phyloP scores from a whole-genome alignment of 2,888 invertebrate genomes.

The Lasioglossum zephyrum region DNA sequence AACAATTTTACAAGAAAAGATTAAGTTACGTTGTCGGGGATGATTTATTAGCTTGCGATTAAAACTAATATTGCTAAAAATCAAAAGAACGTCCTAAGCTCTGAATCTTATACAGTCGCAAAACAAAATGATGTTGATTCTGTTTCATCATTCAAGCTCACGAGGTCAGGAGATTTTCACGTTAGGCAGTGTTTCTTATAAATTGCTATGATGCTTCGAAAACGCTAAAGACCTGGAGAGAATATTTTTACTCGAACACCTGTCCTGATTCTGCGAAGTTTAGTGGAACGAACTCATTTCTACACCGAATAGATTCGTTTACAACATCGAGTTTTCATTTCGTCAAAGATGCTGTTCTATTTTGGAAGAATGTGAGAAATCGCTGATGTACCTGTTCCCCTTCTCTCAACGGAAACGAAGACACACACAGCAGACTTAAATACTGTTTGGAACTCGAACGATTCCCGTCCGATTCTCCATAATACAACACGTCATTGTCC shows the following conservation, averaged over 20 bases:
- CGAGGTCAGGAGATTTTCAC: neutral
- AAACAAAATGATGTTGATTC: neutral
- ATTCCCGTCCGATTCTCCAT: constrained; percentile 6
- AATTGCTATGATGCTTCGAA: constrained; percentile 1
- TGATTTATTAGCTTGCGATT: neutral
- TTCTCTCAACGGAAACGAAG: neutral
- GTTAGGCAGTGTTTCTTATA: neutral
- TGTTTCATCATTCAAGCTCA: neutral
- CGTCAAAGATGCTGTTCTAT: neutral
- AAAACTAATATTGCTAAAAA: neutral
- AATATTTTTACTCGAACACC: neutral
- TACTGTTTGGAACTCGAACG: neutral
- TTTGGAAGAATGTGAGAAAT: neutral
- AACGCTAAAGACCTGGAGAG: neutral
- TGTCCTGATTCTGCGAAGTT: neutral
- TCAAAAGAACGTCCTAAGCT: neutral
- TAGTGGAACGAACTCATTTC: neutral
- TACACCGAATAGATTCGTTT: neutral
- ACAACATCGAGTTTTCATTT: neutral
- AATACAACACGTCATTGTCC: neutral
- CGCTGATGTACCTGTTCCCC: neutral
- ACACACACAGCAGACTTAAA: neutral
- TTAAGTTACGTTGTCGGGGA: neutral
- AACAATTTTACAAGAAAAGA: neutral
- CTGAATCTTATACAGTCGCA: neutral